These are phyloP conservation scores for Cataglyphis rosenhaueri DNA, from an alignment of 2,888 invertebrate genomes.

Conservation along the genomic window DNA sequence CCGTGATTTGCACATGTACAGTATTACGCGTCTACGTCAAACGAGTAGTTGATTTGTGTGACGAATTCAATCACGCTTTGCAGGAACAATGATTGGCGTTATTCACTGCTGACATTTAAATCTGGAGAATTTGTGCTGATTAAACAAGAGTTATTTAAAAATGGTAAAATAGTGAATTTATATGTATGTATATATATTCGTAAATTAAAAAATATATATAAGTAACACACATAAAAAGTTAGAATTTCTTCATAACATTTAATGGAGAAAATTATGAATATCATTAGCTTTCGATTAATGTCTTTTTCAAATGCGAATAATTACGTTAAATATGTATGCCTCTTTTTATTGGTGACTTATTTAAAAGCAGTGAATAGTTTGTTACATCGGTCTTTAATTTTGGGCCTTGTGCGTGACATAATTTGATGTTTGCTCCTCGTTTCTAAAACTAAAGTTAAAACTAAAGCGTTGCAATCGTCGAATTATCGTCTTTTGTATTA, in stretches of 20 bases:
- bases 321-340: neutral
- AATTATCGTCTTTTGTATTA: conserved; percentile 17
- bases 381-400: conserved; percentile 12
- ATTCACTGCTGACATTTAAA: conserved; percentile 23
- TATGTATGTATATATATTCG: neutral
- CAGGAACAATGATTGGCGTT: conserved; percentile 26
- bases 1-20: conserved; percentile 18
- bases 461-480: conserved; percentile 14
- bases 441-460: conserved; percentile 34
- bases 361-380: conserved; percentile 19
- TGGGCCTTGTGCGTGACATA: conserved; percentile 30
- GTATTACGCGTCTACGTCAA: conserved; percentile 1
- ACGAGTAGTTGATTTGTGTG: conserved; percentile 20
- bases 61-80: conserved; percentile 17
- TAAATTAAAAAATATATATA: neutral
- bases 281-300: neutral
- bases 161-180: neutral
- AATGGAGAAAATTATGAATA: neutral
- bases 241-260: neutral
- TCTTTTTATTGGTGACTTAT: conserved; percentile 1
- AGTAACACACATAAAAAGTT: neutral
- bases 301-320: neutral
- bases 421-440: conserved; percentile 50
- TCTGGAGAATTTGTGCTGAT: neutral
- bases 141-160: conserved; percentile 27